These are phyloP conservation scores for Fregetta grallaria DNA, from an alignment of 2,113 vertebrate species.

Conservation along the genomic window DNA sequence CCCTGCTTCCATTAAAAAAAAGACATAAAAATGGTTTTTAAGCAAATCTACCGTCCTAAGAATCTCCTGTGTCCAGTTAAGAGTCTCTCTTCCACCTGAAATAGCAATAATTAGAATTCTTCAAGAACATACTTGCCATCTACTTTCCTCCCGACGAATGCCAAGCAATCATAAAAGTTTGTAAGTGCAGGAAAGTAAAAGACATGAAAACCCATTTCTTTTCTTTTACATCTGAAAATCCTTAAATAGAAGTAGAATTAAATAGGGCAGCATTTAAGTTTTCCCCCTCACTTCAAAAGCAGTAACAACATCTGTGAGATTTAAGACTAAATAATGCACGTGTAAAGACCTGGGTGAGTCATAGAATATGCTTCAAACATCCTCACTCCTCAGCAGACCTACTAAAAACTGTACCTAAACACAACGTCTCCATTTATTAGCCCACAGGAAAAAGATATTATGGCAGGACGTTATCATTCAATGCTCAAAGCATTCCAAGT, in stretches of 20 bases:
- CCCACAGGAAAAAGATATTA: background rate
- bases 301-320: background rate
- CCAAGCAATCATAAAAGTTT: conserved; percentile 54
- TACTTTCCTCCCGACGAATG: background rate
- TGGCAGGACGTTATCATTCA: background rate
- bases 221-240: conserved; percentile 33
- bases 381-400: background rate
- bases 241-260: conserved; percentile 17
- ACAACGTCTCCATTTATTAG: background rate
- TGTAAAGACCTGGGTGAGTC: background rate
- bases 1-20: background rate
- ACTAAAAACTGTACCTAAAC: background rate
- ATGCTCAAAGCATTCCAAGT: background rate
- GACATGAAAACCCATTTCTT: conserved; percentile 1
- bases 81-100: conserved; percentile 53
- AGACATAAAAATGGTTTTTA: conserved; percentile 18
- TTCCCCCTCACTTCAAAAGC: background rate
- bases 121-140: conserved; percentile 4
- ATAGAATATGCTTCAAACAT: conserved; percentile 2
- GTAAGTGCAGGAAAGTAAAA: conserved; percentile 3
- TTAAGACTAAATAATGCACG: conserved; percentile 12
- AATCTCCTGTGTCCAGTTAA: conserved; percentile 38
- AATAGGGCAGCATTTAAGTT: conserved; percentile 2
- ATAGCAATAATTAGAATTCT: conserved; percentile 43
- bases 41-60: background rate